Conservation (phyloP, 2,888 invertebrate species). For the Microctonus aethiopoides region DNA sequence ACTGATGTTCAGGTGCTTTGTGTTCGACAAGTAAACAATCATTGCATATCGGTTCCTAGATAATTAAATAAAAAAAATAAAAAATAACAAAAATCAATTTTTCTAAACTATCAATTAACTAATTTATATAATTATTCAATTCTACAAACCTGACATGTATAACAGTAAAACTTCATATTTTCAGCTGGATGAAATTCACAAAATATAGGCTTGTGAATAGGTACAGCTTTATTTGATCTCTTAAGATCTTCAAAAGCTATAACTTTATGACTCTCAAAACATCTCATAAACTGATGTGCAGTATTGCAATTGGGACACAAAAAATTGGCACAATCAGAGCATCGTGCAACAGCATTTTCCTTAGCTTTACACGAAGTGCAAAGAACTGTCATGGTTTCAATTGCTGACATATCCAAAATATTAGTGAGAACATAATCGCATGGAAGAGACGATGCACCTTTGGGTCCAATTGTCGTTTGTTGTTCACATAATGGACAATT, state of each 20-base stretch:
- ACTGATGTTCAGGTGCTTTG: slow-evolving; percentile 83
- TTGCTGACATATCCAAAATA: slow-evolving; percentile 83
- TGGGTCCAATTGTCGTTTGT: slow-evolving; percentile 81
- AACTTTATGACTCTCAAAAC: slow-evolving; percentile 95
- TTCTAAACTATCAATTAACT: neutral
- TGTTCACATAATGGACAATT: slow-evolving; percentile 87
- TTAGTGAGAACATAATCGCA: slow-evolving; percentile 89
- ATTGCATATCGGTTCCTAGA: slow-evolving; percentile 84
- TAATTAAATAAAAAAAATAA: neutral
- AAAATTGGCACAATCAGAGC: slow-evolving; percentile 94
- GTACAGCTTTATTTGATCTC: slow-evolving; percentile 81
- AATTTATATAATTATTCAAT: neutral
- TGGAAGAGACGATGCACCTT: slow-evolving; percentile 83
- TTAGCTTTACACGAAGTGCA: slow-evolving; percentile 97
- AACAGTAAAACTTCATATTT: slow-evolving; percentile 88
- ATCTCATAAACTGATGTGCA: slow-evolving; percentile 96
- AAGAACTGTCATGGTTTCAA: slow-evolving; percentile 75
- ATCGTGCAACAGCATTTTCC: slow-evolving; percentile 92
- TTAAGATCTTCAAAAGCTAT: slow-evolving; percentile 89
- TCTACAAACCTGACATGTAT: slow-evolving; percentile 75
- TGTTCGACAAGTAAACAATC: slow-evolving; percentile 88
- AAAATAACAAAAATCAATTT: slow-evolving; percentile 2
- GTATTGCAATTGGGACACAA: slow-evolving; percentile 94
- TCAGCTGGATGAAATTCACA: slow-evolving; percentile 86
- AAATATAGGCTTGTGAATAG: slow-evolving; percentile 89